Conservation (phyloP, 1,140 invertebrate genomes). For the Marisa cornuarietis region DNA sequence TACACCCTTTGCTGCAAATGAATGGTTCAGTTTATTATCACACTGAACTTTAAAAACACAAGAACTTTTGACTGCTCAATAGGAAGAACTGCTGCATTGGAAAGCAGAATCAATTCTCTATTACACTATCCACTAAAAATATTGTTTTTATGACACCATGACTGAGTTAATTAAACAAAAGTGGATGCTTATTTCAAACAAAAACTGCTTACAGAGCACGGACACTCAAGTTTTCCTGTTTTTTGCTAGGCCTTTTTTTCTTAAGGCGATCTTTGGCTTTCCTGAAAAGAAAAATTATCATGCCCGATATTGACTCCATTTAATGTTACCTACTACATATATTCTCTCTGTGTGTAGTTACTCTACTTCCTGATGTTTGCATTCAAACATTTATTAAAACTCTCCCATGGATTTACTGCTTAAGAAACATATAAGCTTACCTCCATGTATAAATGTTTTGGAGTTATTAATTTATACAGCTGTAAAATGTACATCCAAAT, state of each 20-base stretch:
- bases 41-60: too few relatives aligned
- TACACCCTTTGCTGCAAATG: too few relatives aligned
- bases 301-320: slow-evolving; percentile 18
- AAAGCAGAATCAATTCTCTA: too few relatives aligned
- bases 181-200: too few relatives aligned
- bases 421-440: neutral
- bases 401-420: neutral
- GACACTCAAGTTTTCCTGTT: slow-evolving; percentile 79
- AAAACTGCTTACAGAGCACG: slow-evolving; percentile 75
- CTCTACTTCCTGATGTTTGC: neutral
- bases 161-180: too few relatives aligned
- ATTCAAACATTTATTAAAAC: slow-evolving; percentile 15
- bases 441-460: neutral
- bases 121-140: too few relatives aligned
- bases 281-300: slow-evolving; percentile 65
- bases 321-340: slow-evolving; percentile 11
- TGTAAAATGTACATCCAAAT: neutral
- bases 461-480: too few relatives aligned
- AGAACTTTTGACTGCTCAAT: too few relatives aligned
- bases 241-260: slow-evolving; percentile 77
- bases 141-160: too few relatives aligned
- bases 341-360: neutral
- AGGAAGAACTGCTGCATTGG: too few relatives aligned
- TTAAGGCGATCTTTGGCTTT: slow-evolving; percentile 72
- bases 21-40: too few relatives aligned